Conservation (phyloP, 2,113 vertebrate genomes). For the Stomatorhinus ivindoensis region DNA sequence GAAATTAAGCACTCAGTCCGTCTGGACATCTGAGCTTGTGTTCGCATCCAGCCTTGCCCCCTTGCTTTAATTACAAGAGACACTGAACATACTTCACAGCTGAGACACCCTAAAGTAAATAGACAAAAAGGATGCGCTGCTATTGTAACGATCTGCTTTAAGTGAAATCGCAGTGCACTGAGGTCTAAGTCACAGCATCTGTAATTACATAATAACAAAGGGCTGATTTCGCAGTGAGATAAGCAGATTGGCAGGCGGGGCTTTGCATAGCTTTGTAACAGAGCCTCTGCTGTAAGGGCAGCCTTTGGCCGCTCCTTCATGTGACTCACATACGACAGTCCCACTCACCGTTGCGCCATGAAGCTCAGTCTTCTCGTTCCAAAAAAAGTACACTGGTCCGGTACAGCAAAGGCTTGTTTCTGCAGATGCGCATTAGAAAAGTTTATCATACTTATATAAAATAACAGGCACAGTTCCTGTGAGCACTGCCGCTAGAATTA, state of each 20-base stretch:
- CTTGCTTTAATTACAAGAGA: background rate
- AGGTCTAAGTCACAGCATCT: constrained; percentile 26
- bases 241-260: background rate
- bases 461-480: background rate
- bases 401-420: constrained; percentile 10
- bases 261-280: background rate
- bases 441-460: background rate
- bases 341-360: constrained; percentile 11
- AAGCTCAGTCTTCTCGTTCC: constrained; percentile 37
- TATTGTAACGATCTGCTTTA: constrained; percentile 26
- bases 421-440: background rate
- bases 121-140: background rate
- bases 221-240: constrained; percentile 32
- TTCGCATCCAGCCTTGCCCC: background rate
- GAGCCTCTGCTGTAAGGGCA: background rate
- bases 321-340: constrained; percentile 25
- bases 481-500: background rate
- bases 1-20: background rate
- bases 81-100: background rate
- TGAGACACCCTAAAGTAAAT: background rate
- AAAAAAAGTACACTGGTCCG: constrained; percentile 40
- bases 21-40: background rate
- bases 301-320: background rate
- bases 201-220: constrained; percentile 39
- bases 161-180: constrained; percentile 24